Percentiles rank a stretch among this genome's conserved stretches.
phyloP scores from a whole-genome alignment of 2,888 invertebrate genomes.

The Epinotia bilunana region DNA sequence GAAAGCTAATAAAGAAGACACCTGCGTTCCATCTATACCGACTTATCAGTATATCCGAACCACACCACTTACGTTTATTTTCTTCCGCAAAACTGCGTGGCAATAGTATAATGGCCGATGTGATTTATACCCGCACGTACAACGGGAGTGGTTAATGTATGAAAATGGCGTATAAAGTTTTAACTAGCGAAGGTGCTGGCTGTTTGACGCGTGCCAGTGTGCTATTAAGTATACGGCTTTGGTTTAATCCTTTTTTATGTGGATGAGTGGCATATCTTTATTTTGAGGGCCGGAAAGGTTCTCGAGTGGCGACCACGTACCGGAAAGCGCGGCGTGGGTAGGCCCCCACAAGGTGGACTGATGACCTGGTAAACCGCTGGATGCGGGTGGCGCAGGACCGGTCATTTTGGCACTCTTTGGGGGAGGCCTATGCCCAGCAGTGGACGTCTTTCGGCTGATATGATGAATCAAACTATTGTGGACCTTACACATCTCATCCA shows the following conservation, averaged over 20 bases:
- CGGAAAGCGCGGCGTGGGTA: too few species aligned
- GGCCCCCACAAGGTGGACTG: too few species aligned
- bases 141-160: constrained; percentile 18
- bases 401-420: too few species aligned
- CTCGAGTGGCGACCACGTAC: too few species aligned
- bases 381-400: too few species aligned
- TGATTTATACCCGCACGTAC: constrained; percentile 10
- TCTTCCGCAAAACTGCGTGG: not conserved
- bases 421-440: too few species aligned
- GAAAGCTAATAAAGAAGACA: constrained; percentile 24
- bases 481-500: too few species aligned
- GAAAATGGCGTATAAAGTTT: constrained; percentile 22
- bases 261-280: not conserved
- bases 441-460: too few species aligned
- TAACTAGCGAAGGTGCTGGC: constrained; percentile 8
- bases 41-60: not conserved
- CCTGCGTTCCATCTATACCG: not conserved
- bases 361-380: too few species aligned
- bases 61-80: not conserved
- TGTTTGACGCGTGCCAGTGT: not conserved
- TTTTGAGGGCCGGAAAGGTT: too few species aligned
- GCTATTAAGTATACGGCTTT: not conserved
- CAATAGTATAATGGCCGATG: not conserved
- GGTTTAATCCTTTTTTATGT: not conserved
- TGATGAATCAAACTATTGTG: too few species aligned